Base-by-base conservation (phyloP, 2,888 invertebrate species). In the Camponotus fellah region DNA sequence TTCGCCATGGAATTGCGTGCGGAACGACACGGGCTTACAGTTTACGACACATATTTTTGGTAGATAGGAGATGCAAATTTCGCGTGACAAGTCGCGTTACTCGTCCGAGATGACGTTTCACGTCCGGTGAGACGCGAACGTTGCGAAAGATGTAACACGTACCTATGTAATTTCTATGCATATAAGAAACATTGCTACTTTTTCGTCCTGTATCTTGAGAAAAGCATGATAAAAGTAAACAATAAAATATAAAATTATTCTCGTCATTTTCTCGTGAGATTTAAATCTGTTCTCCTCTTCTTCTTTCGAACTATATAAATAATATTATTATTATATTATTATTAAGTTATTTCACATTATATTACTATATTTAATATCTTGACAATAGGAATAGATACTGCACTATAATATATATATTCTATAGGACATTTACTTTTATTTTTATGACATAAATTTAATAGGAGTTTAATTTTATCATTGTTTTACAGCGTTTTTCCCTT, bases 391-490 rank as follows among this genome's bases (percentile, higher is more conserved):
- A 66, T 26, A 43, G 26, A 26, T 66, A 43, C 21, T 6, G 6
- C 10, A 12, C 9, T 17, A 34, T 53, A 32, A 49, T 69, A 69
- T n/a, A 6, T 26, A 46, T 43, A 65, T 34, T 53, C 17, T 34
- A 32, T 49, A 12, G 17, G 2, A n/a, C 8, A n/a, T 32, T 34
- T n/a, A 17, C 37, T 34, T 53, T 34, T 8, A 14, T 9, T 34
- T 66, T 46, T 66, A 46, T 12, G 26, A 43, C 14, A 26, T 26
- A 26, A 26, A 43, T n/a, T 49, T 69, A 49, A 68, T 68, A 69
- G 17, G n/a, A 49, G 9, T 34, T 65, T 62, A 69, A 69, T 83
- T 65, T 79, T 60, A 12, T 37, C 62, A 46, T 32, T 79, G 37
- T 58, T 82, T 65, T 40, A 53, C 49, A 49, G 32, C 49, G 65